Base-by-base conservation (phyloP, 2,888 invertebrate genomes). In the Dryadula phaetusa region DNA sequence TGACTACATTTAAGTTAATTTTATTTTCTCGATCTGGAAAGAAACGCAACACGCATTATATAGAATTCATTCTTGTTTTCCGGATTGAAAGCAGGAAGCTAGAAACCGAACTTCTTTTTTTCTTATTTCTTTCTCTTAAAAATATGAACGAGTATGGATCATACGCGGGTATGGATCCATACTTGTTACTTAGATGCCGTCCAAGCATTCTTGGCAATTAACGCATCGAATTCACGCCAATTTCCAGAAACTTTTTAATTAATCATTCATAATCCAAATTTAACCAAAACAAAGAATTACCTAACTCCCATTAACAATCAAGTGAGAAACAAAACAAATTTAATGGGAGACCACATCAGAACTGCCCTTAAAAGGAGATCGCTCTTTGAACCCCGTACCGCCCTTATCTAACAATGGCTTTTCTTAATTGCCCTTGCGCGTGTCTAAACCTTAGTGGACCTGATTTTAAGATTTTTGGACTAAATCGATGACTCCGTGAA, bases 401-500 rank as follows among this genome's bases (percentile, higher is more conserved):
- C 44, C 42, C 60, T 60, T 44, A 60, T 60, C 60, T 34, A 37
- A 60, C 20, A 64, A 34, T 37, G 37, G 44, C 18, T 12, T 34
- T 14, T 16, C 47, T 40, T 62, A 49, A 62, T 52, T 62, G 34
- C 66, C 63, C 73, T 73, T 76, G 78, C 73, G 77, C 77, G 79
- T 76, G 77, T 78, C 81, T 73, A 82, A 77, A 73, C 72, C 74
- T 78, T 80, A 61, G 64, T 67, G 44, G 28, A 1, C 66, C 69
- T 67, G 68, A 32, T 60, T 44, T 32, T 62, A 63, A 75, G 79
- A 78, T 69, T 81, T 82, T 77, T 73, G 78, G 80, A 77, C 79
- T 70, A 80, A 86, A 85, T 86, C 78, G 83, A 87, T 87, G 80
- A 78, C 71, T 67, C 77, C 85, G 80, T 85, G 82, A 83, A 83